These are phyloP conservation scores for Ailurus styani DNA, from an alignment of 2,113 vertebrate genomes.

Conservation along the genomic window DNA sequence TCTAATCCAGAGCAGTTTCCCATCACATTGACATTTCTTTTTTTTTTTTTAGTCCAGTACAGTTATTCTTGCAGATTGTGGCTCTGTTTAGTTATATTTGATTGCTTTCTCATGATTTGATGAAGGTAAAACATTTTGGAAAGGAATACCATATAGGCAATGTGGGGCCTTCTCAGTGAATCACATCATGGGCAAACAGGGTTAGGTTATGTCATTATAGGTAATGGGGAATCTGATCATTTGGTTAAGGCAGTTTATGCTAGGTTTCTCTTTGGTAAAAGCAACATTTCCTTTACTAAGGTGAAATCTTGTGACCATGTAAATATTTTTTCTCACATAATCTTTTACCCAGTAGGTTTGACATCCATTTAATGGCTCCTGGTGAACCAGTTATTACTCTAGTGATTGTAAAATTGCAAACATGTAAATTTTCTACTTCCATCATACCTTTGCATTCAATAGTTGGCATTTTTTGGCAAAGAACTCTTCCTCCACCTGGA, in stretches of 20 bases:
- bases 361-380: not conserved
- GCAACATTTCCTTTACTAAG: not conserved
- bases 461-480: not conserved
- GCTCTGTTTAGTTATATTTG: not conserved
- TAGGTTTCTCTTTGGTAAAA: not conserved
- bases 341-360: not conserved
- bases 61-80: not conserved
- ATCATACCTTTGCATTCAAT: not conserved
- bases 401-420: not conserved
- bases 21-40: not conserved
- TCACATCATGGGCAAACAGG: not conserved
- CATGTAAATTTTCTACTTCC: not conserved
- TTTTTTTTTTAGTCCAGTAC: not conserved
- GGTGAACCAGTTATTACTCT: not conserved
- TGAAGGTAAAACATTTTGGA: not conserved
- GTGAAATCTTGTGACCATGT: not conserved
- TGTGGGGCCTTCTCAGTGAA: not conserved
- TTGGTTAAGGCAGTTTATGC: not conserved
- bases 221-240: not conserved
- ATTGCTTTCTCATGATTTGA: not conserved
- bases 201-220: not conserved
- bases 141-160: not conserved
- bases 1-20: not conserved
- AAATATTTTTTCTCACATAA: not conserved
- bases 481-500: not conserved